Conservation (phyloP, 1,140 invertebrate genomes). For the Drosophila lacertosa region DNA sequence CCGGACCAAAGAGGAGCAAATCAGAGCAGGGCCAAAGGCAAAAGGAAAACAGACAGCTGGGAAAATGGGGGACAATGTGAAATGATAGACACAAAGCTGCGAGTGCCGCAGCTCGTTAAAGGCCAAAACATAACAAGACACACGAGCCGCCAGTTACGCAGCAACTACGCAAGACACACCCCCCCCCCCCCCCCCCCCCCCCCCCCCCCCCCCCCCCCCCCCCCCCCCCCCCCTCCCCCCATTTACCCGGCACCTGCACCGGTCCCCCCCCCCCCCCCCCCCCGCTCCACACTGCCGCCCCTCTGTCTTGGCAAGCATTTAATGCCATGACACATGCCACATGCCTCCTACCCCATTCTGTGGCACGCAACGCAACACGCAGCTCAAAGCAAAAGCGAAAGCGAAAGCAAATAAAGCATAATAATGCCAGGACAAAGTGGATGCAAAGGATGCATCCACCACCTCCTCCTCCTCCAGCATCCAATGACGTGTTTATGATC, state of each 20-base stretch:
- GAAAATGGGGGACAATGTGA: not conserved
- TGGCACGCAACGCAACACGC: slow-evolving; percentile 28
- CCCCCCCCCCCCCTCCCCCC: no score
- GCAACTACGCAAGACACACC: no score
- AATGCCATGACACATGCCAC: slow-evolving; percentile 63
- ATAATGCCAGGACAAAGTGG: slow-evolving; percentile 38
- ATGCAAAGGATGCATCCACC: no score
- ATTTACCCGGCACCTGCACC: not conserved
- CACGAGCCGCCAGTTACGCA: slow-evolving; percentile 20
- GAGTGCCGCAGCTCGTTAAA: slow-evolving; percentile 67
- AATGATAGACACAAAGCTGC: slow-evolving; percentile 64
- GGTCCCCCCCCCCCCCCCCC: no score
- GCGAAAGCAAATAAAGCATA: slow-evolving; percentile 61
- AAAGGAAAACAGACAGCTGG: not conserved
- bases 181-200: no score
- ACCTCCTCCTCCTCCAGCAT: slow-evolving; percentile 1
- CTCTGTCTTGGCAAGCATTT: slow-evolving; percentile 69
- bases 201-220: no score
- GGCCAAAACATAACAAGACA: slow-evolving; percentile 64
- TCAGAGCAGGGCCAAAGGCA: slow-evolving; percentile 27
- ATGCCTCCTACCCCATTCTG: slow-evolving; percentile 22
- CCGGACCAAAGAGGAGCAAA: slow-evolving; percentile 36
- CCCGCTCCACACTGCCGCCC: slow-evolving; percentile 19
- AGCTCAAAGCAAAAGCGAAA: slow-evolving; percentile 28
- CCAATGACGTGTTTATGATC: slow-evolving; percentile 33